Evolutionary conservation across 1,140 invertebrate species (phyloP).

Genomic region (Streblospio benedicti): DNA sequence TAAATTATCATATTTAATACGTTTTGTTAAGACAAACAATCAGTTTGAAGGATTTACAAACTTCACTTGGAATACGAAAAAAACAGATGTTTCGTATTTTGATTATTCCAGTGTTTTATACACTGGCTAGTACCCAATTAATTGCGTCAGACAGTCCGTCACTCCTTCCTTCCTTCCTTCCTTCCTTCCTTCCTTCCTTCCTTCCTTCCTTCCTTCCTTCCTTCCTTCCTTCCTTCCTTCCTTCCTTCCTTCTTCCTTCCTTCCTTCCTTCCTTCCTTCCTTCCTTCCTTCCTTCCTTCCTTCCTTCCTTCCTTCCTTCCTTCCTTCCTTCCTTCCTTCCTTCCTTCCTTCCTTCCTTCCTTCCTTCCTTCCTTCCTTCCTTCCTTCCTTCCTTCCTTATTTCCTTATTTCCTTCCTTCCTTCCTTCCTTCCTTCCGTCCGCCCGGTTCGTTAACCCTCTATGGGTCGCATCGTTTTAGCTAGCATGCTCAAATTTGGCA

Average conservation of each 20-base stretch:
- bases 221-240: neutral
- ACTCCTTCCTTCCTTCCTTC: neutral
- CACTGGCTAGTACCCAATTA: no score
- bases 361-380: constrained; percentile 8
- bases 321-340: constrained; percentile 9
- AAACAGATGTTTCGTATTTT: no score
- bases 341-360: constrained; percentile 11
- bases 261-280: constrained; percentile 9
- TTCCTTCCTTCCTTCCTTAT: constrained; percentile 8
- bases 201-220: neutral
- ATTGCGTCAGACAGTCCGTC: no score
- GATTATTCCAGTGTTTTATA: no score
- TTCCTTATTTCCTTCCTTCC: constrained; percentile 9
- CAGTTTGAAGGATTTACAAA: no score
- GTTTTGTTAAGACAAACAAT: no score
- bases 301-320: constrained; percentile 10
- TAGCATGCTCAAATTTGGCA: no score
- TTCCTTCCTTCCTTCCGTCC: constrained; percentile 6
- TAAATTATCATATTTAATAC: no score
- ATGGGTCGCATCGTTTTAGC: no score
- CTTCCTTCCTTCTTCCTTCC: neutral
- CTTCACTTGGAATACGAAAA: no score
- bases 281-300: constrained; percentile 10
- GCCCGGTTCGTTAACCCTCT: no score
- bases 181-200: neutral